Evolutionary conservation across 2,888 invertebrate species (phyloP).

Genomic region (Habroteleia sp.): DNA sequence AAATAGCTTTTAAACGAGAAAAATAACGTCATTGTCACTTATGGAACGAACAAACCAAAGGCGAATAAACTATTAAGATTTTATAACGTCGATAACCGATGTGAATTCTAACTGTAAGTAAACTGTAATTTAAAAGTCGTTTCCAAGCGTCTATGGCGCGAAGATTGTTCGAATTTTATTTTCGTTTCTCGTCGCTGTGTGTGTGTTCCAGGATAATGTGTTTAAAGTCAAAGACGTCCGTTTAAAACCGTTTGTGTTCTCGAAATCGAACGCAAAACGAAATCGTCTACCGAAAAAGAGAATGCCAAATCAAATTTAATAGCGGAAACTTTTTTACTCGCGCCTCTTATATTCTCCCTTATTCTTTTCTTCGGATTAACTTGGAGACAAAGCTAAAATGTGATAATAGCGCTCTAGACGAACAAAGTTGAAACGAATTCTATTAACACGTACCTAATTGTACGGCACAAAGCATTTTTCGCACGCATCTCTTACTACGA

Average conservation of each 20-base stretch:
- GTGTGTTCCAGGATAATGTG: background rate
- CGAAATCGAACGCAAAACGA: background rate
- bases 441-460: slow-evolving; percentile 30
- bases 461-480: slow-evolving; percentile 43
- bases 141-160: too few relatives aligned
- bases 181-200: too few relatives aligned
- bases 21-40: too few relatives aligned
- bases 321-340: slow-evolving; percentile 21
- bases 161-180: too few relatives aligned
- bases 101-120: too few relatives aligned
- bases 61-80: too few relatives aligned
- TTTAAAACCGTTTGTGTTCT: slow-evolving; percentile 10
- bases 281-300: background rate
- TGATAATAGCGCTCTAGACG: slow-evolving; percentile 45
- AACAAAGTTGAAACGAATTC: slow-evolving; percentile 34
- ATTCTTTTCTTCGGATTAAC: slow-evolving; percentile 3
- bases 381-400: slow-evolving; percentile 45
- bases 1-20: too few relatives aligned
- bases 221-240: background rate
- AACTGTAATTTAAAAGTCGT: too few relatives aligned
- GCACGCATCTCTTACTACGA: slow-evolving; percentile 16
- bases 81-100: too few relatives aligned
- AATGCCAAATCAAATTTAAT: slow-evolving; percentile 14
- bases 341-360: slow-evolving; percentile 1
- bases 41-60: too few relatives aligned